Base-by-base conservation (phyloP, 2,113 vertebrate genomes). In the Xiphophorus maculatus region DNA sequence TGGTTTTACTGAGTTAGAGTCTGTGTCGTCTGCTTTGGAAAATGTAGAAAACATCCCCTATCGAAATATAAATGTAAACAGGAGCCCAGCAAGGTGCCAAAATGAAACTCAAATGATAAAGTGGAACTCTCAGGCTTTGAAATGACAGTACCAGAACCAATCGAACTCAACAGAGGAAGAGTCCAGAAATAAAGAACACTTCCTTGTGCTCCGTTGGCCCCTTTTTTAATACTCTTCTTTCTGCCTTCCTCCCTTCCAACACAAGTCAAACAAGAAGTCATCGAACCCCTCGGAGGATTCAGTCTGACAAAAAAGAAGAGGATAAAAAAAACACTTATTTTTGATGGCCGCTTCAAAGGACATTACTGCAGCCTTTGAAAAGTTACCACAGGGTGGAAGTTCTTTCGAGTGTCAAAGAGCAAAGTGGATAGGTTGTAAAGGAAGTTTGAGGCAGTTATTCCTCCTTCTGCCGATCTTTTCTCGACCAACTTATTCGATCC, bases 341-440 rank as follows among this genome's bases (percentile, higher is more conserved):
- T 90, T 90, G 87, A 93, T 88, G 89, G 82, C 81, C 76, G 83
- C 90, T 92, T 92, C 93, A 93, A 92, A 93, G 86, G 72, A 84
- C 68, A 90, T 89, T 88, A 91, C 84, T 80, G 58, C 61, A 0
- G 66, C 69, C 88, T 93, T 90, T 92, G 89, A 92, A 92, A 91
- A 90, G 91, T 90, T 88, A 90, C 85, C 80, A 84, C 77, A 83
- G 76, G 83, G 66, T 75, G 76, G 81, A 87, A 88, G 84, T 86
- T 88, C 77, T 84, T 77, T 76, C 22, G 30, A 80, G 71, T 74
- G 83, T 80, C 73, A 40, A 62, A 76, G 84, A 84, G 74, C 77
- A 69, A 22, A 83, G 84, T 63, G 48, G 69, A 69, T 73, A 51
- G 79, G 82, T 81, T 78, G 68, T 37, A 25, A 70, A 60, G 51